phyloP scores from a whole-genome alignment of 1,140 invertebrate genomes.

The Drosophila saltans region DNA sequence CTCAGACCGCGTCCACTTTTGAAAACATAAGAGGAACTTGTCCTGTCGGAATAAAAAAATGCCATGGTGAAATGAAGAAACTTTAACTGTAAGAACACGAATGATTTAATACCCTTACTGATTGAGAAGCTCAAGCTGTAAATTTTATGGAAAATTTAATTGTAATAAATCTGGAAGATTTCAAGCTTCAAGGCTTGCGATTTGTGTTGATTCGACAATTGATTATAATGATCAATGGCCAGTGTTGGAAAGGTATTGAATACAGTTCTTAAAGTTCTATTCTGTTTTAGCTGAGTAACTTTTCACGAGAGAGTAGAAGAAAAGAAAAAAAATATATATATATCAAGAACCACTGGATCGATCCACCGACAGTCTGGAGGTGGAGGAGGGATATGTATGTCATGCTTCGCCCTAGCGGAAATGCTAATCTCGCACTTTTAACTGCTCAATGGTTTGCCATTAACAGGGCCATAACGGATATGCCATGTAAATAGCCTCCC shows the following conservation, averaged over 20 bases:
- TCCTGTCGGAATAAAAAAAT: too few relatives aligned
- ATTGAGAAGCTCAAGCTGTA: too few relatives aligned
- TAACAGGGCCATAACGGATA: constrained; percentile 60
- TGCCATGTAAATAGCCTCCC: constrained; percentile 15
- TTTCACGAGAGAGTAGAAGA: background rate
- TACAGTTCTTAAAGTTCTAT: too few relatives aligned
- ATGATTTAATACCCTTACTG: too few relatives aligned
- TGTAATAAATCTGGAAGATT: too few relatives aligned
- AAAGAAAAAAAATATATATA: background rate
- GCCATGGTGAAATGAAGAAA: too few relatives aligned
- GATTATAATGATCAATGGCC: too few relatives aligned
- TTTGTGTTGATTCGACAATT: too few relatives aligned
- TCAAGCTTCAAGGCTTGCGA: too few relatives aligned
- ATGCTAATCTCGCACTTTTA: constrained; percentile 64
- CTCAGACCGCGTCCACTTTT: background rate
- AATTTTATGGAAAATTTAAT: too few relatives aligned
- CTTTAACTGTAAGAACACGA: too few relatives aligned
- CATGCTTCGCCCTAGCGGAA: constrained; percentile 38
- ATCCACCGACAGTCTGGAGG: background rate
- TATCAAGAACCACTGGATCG: background rate
- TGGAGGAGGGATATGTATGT: background rate
- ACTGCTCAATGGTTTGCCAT: constrained; percentile 69
- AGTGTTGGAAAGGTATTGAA: too few relatives aligned
- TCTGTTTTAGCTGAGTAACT: background rate
- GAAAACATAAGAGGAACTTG: background rate